These are phyloP conservation scores for Pseudomyrmex flavicornis DNA, from an alignment of 1,140 invertebrate species.

Conservation along the genomic window DNA sequence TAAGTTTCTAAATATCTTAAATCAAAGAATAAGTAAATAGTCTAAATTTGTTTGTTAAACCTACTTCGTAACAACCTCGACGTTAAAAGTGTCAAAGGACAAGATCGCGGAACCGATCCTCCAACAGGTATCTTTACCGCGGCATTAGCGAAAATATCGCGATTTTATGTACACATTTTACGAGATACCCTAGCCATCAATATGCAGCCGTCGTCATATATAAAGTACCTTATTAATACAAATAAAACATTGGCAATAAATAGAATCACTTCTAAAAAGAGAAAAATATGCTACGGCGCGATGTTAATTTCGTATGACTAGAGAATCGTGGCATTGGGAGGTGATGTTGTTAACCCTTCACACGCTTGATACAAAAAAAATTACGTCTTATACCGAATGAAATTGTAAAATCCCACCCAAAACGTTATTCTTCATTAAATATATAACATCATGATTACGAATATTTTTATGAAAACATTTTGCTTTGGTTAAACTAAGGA, in stretches of 20 bases:
- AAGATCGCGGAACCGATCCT: neutral
- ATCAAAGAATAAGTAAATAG: constrained; percentile 50
- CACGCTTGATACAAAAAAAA: too few species aligned
- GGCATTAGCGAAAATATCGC: neutral
- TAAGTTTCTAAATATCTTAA: constrained; percentile 41
- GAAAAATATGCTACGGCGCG: constrained; percentile 66
- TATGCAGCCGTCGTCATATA: constrained; percentile 57
- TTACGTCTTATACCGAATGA: too few species aligned
- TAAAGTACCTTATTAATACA: constrained; percentile 47
- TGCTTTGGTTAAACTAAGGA: too few species aligned
- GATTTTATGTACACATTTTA: constrained; percentile 48
- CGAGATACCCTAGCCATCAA: constrained; percentile 48
- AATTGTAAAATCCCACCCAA: too few species aligned
- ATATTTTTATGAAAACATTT: too few species aligned
- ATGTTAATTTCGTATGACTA: constrained; percentile 74
- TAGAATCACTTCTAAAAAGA: constrained; percentile 41
- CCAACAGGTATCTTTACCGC: constrained; percentile 40
- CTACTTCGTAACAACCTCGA: constrained; percentile 49
- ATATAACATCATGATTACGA: too few species aligned
- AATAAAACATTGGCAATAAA: constrained; percentile 66
- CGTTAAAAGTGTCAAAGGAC: constrained; percentile 18
- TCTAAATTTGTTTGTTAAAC: constrained; percentile 33
- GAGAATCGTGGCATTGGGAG: constrained; percentile 72
- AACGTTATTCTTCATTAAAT: too few species aligned
- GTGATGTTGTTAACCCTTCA: neutral